Evolutionary conservation across 2,797 vertebrate genomes (phyloP), one percentile per base, ranked within the genome.

Genomic region (Melanotaenia maccullochi): DNA sequence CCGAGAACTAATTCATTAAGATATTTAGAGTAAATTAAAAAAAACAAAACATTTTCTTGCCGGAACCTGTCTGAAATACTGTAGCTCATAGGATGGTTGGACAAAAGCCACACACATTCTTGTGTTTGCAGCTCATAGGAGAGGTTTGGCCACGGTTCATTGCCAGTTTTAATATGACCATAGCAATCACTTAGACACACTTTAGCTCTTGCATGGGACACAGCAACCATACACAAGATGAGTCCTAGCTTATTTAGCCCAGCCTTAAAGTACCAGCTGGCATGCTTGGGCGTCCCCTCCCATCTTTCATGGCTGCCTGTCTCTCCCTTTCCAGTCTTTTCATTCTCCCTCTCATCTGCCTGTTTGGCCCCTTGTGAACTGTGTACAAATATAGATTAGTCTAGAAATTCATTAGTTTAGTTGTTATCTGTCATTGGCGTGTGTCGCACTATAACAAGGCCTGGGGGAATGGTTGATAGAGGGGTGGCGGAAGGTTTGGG

Each of bases 351-450:
- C 51, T 65, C 32, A 35, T 28, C 66, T 76, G 69, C 62, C 71
- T 65, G 51, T 60, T 60, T 83, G 83, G 76, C 71, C 83, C 75
- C 81, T 82, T 70, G 70, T 90, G 85, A 87, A 89, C 78, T 83
- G 79, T 90, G 81, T 82, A 84, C 84, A 86, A 90, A 90, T 93
- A 93, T 90, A 93, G 91, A 93, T 94, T 93, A 87, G 86, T 88
- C 93, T 86, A 89, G 87, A 93, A 93, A 93, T 93, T 93, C 90
- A 92, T 93, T 90, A 92, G 90, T 83, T 73, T 65, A 76, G 86
- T 91, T 85, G 87, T 92, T 92, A 93, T 93, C 92, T 92, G 87
- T 87, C 86, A 90, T 85, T 89, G 88, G 79, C 66, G 69, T 77
- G 77, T 51, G 71, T 77, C 78, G 84, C 73, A 83, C 82, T 81